A percentile compares a stretch with the other conserved stretches of the same genome.
Evolutionary conservation across 1,140 invertebrate species (phyloP).

Genomic region (Spodoptera frugiperda): DNA sequence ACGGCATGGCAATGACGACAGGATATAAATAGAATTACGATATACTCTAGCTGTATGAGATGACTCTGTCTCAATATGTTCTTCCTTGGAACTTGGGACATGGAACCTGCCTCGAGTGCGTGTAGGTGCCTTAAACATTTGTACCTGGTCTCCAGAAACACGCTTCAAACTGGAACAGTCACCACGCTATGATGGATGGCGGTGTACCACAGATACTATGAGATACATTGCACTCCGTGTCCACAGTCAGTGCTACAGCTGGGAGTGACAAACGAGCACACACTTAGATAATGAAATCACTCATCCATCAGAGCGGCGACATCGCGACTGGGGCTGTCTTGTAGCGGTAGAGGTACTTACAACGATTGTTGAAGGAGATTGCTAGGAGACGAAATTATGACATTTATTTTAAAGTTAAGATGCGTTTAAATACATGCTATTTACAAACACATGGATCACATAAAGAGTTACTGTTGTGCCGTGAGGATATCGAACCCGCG

Average conservation of each 20-base stretch:
- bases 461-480: too few relatives aligned
- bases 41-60: neutral
- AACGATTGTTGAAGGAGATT: too few relatives aligned
- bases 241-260: neutral
- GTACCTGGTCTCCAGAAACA: neutral
- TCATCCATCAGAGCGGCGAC: conserved; percentile 23
- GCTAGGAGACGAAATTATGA: too few relatives aligned
- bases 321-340: neutral
- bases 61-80: too few relatives aligned
- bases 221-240: conserved; percentile 9
- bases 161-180: neutral
- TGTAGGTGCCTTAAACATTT: neutral
- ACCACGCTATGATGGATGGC: conserved; percentile 10
- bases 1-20: neutral
- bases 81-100: too few relatives aligned
- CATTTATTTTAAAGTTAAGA: too few relatives aligned
- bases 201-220: conserved; percentile 8
- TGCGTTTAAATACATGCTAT: too few relatives aligned
- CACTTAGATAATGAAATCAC: neutral
- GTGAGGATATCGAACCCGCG: too few relatives aligned
- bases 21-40: neutral
- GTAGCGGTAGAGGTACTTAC: too few relatives aligned
- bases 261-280: conserved; percentile 19
- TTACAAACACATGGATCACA: too few relatives aligned
- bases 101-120: too few relatives aligned